Evolutionary conservation across 2,113 vertebrate species (phyloP).

Genomic region (Sigmodon hispidus): DNA sequence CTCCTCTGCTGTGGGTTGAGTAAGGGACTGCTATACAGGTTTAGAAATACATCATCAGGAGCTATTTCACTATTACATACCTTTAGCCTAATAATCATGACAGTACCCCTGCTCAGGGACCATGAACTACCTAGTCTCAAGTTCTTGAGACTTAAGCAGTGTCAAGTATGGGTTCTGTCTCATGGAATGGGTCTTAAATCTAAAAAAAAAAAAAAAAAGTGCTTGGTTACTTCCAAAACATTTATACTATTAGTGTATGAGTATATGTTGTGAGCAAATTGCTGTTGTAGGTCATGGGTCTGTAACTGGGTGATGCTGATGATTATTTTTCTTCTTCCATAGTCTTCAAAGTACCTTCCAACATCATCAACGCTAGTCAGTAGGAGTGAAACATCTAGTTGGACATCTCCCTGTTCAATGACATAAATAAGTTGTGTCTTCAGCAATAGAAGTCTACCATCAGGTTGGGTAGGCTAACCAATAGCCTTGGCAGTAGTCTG

Average conservation of each 20-base stretch:
- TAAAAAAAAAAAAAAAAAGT: not conserved
- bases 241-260: not conserved
- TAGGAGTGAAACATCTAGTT: not conserved
- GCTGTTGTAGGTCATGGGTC: not conserved
- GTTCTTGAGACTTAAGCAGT: too few relatives aligned
- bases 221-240: not conserved
- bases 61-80: not conserved
- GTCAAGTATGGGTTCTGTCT: too few relatives aligned
- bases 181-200: not conserved
- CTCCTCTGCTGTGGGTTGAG: not conserved
- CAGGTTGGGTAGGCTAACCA: not conserved
- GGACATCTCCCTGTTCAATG: not conserved
- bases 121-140: not conserved
- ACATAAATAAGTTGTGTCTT: not conserved
- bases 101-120: not conserved
- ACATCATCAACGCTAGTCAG: not conserved
- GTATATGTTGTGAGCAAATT: not conserved
- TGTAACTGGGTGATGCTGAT: not conserved
- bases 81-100: not conserved
- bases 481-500: not conserved
- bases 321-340: not conserved
- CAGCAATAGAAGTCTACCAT: not conserved
- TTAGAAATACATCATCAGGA: not conserved
- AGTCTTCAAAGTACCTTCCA: not conserved
- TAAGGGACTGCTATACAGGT: not conserved